phyloP scores from a whole-genome alignment of 2,113 vertebrate species.

The Eretmochelys imbricata region DNA sequence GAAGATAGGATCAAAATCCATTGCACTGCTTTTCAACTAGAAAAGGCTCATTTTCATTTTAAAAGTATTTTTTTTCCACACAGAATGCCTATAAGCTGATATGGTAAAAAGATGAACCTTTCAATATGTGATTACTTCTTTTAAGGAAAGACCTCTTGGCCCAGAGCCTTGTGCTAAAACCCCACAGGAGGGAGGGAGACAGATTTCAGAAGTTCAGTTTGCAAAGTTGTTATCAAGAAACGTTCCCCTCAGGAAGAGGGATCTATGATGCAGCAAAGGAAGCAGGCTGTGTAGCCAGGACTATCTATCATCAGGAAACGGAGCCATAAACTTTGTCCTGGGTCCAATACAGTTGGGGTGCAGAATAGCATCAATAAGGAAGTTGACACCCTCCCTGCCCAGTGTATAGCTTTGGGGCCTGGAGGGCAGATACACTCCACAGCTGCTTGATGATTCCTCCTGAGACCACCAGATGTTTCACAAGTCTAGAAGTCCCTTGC shows the following conservation, averaged over 20 bases:
- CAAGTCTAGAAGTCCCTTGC: background rate
- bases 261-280: background rate
- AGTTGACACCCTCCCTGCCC: background rate
- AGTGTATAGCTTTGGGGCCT: background rate
- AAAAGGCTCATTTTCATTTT: background rate
- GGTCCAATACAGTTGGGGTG: background rate
- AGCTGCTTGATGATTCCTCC: background rate
- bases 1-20: background rate
- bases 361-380: background rate
- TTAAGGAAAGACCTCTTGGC: background rate
- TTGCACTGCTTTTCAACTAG: background rate
- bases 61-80: background rate
- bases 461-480: background rate
- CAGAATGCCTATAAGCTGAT: background rate
- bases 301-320: background rate
- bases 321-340: background rate
- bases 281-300: background rate
- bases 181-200: background rate
- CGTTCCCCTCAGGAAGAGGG: background rate
- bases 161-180: background rate
- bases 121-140: background rate
- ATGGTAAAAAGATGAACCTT: background rate
- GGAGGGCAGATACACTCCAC: background rate
- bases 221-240: background rate
- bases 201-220: background rate